phyloP scores from a whole-genome alignment of 1,140 invertebrate species.

The Phocides pigmalion region DNA sequence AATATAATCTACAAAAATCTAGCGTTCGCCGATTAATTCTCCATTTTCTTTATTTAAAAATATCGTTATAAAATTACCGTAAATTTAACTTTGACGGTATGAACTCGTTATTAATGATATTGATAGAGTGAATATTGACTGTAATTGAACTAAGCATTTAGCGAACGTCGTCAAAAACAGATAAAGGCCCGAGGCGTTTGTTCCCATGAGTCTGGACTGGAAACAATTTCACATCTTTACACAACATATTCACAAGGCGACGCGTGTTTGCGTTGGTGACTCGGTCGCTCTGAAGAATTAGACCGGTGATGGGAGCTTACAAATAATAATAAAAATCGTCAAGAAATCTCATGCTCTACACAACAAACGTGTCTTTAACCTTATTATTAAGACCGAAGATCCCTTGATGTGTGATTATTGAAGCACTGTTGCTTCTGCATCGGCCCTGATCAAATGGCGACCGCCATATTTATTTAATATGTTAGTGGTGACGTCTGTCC shows the following conservation, averaged over 20 bases:
- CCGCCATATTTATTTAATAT: slow-evolving; percentile 71
- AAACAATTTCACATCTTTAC: slow-evolving; percentile 80
- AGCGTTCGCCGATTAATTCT: too few relatives aligned
- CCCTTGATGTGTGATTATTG: slow-evolving; percentile 9
- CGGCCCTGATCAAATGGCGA: slow-evolving; percentile 60
- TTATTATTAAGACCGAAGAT: slow-evolving; percentile 30
- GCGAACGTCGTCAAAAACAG: slow-evolving; percentile 25
- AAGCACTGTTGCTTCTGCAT: slow-evolving; percentile 38
- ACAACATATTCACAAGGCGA: slow-evolving; percentile 72
- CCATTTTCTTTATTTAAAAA: too few relatives aligned
- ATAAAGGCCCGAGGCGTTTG: slow-evolving; percentile 38
- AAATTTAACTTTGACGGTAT: too few relatives aligned
- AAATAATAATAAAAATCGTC: slow-evolving; percentile 57
- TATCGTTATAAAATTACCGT: too few relatives aligned
- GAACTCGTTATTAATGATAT: too few relatives aligned
- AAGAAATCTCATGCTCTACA: slow-evolving; percentile 24
- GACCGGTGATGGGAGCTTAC: slow-evolving; percentile 59
- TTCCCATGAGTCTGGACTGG: slow-evolving; percentile 69
- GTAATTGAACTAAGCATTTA: slow-evolving; percentile 2
- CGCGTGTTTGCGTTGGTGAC: slow-evolving; percentile 77
- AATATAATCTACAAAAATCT: too few relatives aligned
- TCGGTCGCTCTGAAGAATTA: slow-evolving; percentile 71
- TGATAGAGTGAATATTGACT: too few relatives aligned
- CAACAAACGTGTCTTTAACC: slow-evolving; percentile 15
- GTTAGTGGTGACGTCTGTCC: slow-evolving; percentile 66